phyloP scores from a whole-genome alignment of 2,888 invertebrate genomes.

The Euspilapteryx auroguttella region DNA sequence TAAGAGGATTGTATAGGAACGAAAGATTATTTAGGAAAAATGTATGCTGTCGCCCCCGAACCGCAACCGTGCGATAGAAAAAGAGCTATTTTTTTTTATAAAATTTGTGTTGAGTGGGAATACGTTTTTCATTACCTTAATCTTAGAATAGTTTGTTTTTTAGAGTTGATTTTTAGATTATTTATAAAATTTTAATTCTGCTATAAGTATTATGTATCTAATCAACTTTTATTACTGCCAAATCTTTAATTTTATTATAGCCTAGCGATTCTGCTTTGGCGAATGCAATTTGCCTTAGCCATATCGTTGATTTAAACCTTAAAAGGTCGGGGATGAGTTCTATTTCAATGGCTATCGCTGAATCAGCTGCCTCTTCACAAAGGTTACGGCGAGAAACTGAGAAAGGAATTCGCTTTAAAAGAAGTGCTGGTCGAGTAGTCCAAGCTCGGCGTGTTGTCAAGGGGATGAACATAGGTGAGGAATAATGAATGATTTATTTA shows the following conservation, averaged over 20 bases:
- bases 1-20: too few relatives aligned
- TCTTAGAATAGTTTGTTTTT: too few relatives aligned
- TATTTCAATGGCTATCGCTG: constrained; percentile 38
- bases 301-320: constrained; percentile 41
- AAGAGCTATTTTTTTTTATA: too few relatives aligned
- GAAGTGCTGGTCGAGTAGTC: constrained; percentile 45
- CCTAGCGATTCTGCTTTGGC: constrained; percentile 35
- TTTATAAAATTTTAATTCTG: too few relatives aligned
- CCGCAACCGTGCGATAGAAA: too few relatives aligned
- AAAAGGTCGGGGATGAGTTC: constrained; percentile 50
- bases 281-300: constrained; percentile 47
- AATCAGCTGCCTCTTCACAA: constrained; percentile 46
- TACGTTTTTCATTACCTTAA: too few relatives aligned
- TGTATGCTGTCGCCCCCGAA: too few relatives aligned
- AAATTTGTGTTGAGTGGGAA: too few relatives aligned
- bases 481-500: not conserved
- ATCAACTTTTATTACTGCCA: too few relatives aligned
- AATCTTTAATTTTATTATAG: constrained; percentile 31
- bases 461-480: constrained; percentile 48
- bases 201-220: too few relatives aligned
- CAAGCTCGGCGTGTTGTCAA: constrained; percentile 46
- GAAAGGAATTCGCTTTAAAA: constrained; percentile 40
- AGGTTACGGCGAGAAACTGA: constrained; percentile 43
- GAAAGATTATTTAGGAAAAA: too few relatives aligned
- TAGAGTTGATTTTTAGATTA: too few relatives aligned